Evolutionary conservation across 2,888 invertebrate species (phyloP), one percentile per base, ranked within the genome.

Genomic region (Hypsopygia costalis): DNA sequence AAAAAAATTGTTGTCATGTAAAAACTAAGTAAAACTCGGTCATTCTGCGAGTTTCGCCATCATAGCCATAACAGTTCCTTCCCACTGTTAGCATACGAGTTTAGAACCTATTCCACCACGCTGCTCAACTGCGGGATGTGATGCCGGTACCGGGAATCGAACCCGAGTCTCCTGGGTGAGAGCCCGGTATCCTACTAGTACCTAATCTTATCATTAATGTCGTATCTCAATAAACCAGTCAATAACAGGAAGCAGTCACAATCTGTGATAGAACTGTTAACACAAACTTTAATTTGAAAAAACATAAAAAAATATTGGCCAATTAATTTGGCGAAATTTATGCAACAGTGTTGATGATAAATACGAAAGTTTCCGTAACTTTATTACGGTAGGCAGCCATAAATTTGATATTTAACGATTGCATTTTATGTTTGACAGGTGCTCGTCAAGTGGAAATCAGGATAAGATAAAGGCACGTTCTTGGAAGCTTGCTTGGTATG

Each of bases 311-410:
- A 28, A 28, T 28, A 22, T 28, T 16, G 5, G 25, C 38, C 12
- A 38, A 38, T 39, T 33, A 28, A 39, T 39, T 39, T 39, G 33
- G 31, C 25, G 31, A 37, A 37, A 37, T 25, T 21, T 30, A 25
- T 25, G 11, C n/a, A 37, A 10, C 9, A 16, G 1, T 7, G 12
- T 31, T 11, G 3, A 31, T 21, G 21, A 22, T 31, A 8, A 36
- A 21, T 32, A 16, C 11, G 38, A 27, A 32, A 37, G 32, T 37
- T 37, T 37, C 32, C 37, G 31, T 10, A 8, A 10, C 28, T 39
- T 39, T 39, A 39, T 39, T 9, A 27, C 8, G 3, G 32, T 28
- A 8, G 33, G 10, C 28, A 33, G 11, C 11, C 0, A 30, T 37
- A 37, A 37, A 37, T 37, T 30, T 37, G 20, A 0, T 11, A 11